A percentile compares a stretch with the other conserved stretches of the same genome.
Conservation (phyloP, 2,888 invertebrate genomes). For the Colostygia pectinataria region DNA sequence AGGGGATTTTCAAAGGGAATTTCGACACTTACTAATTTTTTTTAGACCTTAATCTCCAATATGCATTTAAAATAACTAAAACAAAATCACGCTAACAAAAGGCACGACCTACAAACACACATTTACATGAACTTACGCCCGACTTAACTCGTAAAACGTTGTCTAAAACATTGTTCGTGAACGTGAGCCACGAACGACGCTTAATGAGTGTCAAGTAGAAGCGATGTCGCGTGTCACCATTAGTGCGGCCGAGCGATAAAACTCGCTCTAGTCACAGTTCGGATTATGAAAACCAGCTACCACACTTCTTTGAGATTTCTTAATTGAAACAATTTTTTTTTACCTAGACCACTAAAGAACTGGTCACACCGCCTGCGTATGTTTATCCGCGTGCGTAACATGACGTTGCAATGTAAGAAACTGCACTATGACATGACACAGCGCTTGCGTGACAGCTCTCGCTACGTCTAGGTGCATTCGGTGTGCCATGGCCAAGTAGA, state of each 20-base stretch:
- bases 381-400: too few species aligned
- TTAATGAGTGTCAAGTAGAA: conserved; percentile 50
- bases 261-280: conserved; percentile 27
- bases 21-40: too few species aligned
- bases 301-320: background rate
- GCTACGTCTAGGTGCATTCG: too few species aligned
- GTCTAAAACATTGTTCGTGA: conserved; percentile 42
- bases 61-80: background rate
- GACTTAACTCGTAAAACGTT: conserved; percentile 35
- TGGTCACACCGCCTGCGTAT: too few species aligned
- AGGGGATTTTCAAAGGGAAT: too few species aligned
- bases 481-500: too few species aligned
- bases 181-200: conserved; percentile 34
- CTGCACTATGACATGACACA: too few species aligned
- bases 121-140: conserved; percentile 27
- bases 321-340: too few species aligned
- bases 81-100: conserved; percentile 17
- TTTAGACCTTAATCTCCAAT: too few species aligned
- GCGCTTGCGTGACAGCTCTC: too few species aligned
- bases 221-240: conserved; percentile 41
- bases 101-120: conserved; percentile 24
- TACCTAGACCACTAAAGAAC: too few species aligned
- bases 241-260: conserved; percentile 40
- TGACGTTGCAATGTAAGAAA: too few species aligned
- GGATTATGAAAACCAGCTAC: background rate